A percentile compares a stretch with the other conserved stretches of the same genome.
These are phyloP conservation scores for Eumacrocentrus americanus DNA, from an alignment of 2,888 invertebrate genomes.

Conservation along the genomic window DNA sequence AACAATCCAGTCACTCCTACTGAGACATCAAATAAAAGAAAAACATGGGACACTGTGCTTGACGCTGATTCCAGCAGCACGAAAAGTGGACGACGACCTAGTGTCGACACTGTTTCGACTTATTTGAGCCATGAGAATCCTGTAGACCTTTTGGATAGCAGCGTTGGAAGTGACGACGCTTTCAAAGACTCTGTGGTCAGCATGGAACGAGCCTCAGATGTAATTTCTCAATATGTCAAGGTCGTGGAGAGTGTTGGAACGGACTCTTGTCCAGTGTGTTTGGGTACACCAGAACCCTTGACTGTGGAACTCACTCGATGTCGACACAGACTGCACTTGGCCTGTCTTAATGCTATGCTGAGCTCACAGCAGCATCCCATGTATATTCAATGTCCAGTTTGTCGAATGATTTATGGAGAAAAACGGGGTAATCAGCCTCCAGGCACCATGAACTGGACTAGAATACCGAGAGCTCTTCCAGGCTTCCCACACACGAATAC, in stretches of 20 bases:
- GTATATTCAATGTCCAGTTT: constrained; percentile 85
- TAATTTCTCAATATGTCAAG: constrained; percentile 73
- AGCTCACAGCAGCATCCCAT: constrained; percentile 68
- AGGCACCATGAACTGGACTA: constrained; percentile 83
- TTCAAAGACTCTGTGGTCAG: constrained; percentile 67
- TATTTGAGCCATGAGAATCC: constrained; percentile 86
- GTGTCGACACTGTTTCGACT: constrained; percentile 87
- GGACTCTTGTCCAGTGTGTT: constrained; percentile 75
- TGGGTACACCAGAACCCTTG: constrained; percentile 64
- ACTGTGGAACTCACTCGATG: constrained; percentile 75
- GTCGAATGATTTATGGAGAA: constrained; percentile 84
- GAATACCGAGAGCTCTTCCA: constrained; percentile 73
- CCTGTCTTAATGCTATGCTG: constrained; percentile 79
- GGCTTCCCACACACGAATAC: constrained; percentile 73
- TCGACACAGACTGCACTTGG: constrained; percentile 80
- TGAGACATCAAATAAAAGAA: constrained; percentile 50
- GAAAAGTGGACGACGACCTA: constrained; percentile 78
- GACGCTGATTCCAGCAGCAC: constrained; percentile 76
- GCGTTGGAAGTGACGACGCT: constrained; percentile 75
- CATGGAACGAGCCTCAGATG: constrained; percentile 66
- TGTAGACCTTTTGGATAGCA: constrained; percentile 74
- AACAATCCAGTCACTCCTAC: constrained; percentile 41
- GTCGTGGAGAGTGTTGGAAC: constrained; percentile 72
- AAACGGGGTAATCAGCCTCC: constrained; percentile 81
- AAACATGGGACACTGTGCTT: constrained; percentile 62